Conservation (phyloP, 2,888 invertebrate genomes). For the Zootermopsis nevadensis region DNA sequence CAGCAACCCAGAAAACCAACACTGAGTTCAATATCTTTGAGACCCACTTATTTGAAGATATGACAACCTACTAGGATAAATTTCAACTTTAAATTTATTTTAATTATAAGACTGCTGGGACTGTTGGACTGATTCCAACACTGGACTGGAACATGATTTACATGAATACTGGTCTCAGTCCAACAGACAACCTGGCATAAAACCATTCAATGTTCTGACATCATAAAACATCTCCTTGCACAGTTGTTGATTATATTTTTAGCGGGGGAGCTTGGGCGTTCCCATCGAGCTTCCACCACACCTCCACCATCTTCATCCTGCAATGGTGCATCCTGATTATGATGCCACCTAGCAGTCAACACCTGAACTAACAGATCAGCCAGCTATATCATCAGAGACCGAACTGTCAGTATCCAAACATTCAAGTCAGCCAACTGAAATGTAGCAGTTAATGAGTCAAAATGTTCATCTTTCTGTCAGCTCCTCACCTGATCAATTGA, state of each 20-base stretch:
- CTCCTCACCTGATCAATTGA: neutral
- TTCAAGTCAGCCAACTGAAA: conserved; percentile 26
- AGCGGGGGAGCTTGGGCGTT: conserved; percentile 63
- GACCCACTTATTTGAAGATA: no score
- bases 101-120: no score
- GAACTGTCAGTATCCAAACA: conserved; percentile 28
- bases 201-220: no score
- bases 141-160: no score
- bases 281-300: conserved; percentile 64
- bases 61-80: no score
- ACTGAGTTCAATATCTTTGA: no score
- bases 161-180: no score
- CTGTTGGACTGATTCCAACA: no score
- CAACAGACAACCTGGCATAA: no score
- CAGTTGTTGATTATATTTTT: conserved; percentile 53
- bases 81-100: no score
- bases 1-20: no score
- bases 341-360: conserved; percentile 40
- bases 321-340: conserved; percentile 24
- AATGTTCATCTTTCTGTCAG: neutral
- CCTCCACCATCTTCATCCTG: conserved; percentile 58
- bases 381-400: conserved; percentile 17
- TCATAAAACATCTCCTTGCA: no score
- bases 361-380: conserved; percentile 15
- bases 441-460: neutral